Percentiles rank a stretch among this genome's conserved stretches.
Evolutionary conservation across 2,888 invertebrate species (phyloP).

Genomic region (Macropis europaea): DNA sequence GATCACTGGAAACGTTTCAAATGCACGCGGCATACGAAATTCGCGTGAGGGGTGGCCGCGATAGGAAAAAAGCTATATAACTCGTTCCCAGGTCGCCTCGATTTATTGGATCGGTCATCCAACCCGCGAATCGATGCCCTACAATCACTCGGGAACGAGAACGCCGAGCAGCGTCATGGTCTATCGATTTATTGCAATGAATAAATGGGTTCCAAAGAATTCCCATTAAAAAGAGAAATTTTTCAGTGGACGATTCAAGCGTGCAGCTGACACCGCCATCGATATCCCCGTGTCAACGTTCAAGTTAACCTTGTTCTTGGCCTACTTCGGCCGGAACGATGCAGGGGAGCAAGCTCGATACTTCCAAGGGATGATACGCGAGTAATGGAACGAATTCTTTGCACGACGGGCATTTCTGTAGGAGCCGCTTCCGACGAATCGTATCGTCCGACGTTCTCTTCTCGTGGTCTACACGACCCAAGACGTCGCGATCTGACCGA

Average conservation of each 20-base stretch:
- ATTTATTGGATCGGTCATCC: background rate
- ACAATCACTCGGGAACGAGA: background rate
- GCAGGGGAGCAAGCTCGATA: slow-evolving; percentile 53
- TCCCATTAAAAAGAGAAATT: background rate
- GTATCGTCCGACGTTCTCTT: background rate
- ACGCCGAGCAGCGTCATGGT: too few relatives aligned
- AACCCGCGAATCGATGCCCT: background rate
- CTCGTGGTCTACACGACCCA: background rate
- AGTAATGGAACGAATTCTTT: slow-evolving; percentile 19
- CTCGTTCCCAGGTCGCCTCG: background rate
- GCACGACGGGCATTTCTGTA: background rate
- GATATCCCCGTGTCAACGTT: slow-evolving; percentile 40
- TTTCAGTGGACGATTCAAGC: slow-evolving; percentile 1
- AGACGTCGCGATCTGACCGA: background rate
- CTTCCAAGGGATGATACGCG: slow-evolving; percentile 48
- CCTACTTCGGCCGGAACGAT: slow-evolving; percentile 50
- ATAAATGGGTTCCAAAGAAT: background rate
- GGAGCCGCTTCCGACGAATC: too few relatives aligned
- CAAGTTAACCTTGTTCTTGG: slow-evolving; percentile 59
- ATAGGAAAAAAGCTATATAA: background rate
- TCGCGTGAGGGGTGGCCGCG: background rate
- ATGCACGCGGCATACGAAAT: background rate
- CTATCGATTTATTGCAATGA: background rate
- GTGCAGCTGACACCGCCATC: slow-evolving; percentile 31
- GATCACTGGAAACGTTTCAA: too few relatives aligned